These are phyloP conservation scores for Ligdia adustata DNA, from an alignment of 2,888 invertebrate species.

Conservation along the genomic window DNA sequence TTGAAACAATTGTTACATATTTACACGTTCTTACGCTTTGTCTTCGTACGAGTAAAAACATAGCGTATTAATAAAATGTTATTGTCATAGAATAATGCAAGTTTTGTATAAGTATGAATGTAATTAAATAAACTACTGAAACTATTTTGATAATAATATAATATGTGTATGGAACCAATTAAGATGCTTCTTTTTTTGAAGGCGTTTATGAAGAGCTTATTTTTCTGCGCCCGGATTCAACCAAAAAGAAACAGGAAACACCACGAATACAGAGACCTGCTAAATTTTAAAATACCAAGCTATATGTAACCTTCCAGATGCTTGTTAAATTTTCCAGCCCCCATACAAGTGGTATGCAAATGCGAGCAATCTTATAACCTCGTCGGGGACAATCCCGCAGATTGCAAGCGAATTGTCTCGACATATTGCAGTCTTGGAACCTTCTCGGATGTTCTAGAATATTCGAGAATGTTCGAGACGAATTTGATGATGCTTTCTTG, in stretches of 20 bases:
- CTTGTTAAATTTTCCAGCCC: conserved; percentile 19
- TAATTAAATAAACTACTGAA: no score
- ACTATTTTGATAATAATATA: no score
- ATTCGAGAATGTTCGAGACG: not conserved
- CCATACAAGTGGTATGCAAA: conserved; percentile 39
- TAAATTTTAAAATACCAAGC: not conserved
- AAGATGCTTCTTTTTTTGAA: no score
- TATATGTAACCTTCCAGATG: not conserved
- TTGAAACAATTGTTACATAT: conserved; percentile 67
- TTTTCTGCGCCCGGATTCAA: no score
- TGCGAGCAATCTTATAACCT: conserved; percentile 47
- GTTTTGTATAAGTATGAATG: no score
- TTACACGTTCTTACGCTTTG: conserved; percentile 54
- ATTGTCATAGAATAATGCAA: no score
- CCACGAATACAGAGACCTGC: not conserved
- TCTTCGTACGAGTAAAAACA: no score
- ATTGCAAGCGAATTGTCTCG: conserved; percentile 32
- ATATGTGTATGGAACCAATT: no score
- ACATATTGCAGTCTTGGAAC: conserved; percentile 26
- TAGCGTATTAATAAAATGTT: no score
- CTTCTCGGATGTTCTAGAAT: conserved; percentile 9
- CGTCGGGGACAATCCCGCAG: conserved; percentile 28
- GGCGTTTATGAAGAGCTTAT: no score
- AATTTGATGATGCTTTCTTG: conserved; percentile 12
- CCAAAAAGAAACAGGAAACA: no score